Evolutionary conservation across 53 echinoderm and acorn worm species (phyloP).

Genomic region (Apostichopus leukothele): DNA sequence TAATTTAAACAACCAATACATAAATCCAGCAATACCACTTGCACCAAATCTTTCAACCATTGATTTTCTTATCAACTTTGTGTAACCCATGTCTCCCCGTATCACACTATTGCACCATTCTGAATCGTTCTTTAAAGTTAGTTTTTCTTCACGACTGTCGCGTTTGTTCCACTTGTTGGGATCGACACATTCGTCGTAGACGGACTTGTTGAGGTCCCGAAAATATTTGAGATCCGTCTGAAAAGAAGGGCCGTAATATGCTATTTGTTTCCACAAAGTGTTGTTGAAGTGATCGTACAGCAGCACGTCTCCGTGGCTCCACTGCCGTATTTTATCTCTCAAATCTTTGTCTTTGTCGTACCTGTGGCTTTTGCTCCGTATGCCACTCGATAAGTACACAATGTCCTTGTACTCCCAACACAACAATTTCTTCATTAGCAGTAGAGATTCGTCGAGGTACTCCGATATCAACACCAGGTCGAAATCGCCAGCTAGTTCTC

Average conservation of each 20-base stretch:
- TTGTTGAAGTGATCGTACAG: constrained; percentile 59
- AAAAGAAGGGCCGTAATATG: constrained; percentile 29
- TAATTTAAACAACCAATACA: too few species aligned
- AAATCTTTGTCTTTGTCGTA: constrained; percentile 9
- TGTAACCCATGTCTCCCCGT: background rate
- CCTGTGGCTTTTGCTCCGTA: constrained; percentile 48
- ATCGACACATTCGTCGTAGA: constrained; percentile 49
- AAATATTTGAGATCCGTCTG: constrained; percentile 22
- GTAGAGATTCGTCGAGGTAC: constrained; percentile 70
- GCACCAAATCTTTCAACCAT: constrained; percentile 11
- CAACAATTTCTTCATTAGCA: constrained; percentile 58
- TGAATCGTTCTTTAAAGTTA: constrained; percentile 32
- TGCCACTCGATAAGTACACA: constrained; percentile 49
- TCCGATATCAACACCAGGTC: constrained; percentile 56
- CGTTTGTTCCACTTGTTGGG: background rate
- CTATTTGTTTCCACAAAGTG: constrained; percentile 53
- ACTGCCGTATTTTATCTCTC: constrained; percentile 33
- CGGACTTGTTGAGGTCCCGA: constrained; percentile 8
- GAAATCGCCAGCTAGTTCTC: constrained; percentile 46
- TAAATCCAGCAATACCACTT: too few species aligned
- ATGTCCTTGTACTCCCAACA: constrained; percentile 68
- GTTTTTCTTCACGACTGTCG: constrained; percentile 47
- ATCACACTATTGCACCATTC: background rate
- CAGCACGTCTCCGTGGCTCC: constrained; percentile 49
- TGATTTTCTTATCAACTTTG: constrained; percentile 19